A percentile compares a stretch with the other conserved stretches of the same genome.
Evolutionary conservation across 2,113 vertebrate species (phyloP).

Genomic region (Lagopus muta): DNA sequence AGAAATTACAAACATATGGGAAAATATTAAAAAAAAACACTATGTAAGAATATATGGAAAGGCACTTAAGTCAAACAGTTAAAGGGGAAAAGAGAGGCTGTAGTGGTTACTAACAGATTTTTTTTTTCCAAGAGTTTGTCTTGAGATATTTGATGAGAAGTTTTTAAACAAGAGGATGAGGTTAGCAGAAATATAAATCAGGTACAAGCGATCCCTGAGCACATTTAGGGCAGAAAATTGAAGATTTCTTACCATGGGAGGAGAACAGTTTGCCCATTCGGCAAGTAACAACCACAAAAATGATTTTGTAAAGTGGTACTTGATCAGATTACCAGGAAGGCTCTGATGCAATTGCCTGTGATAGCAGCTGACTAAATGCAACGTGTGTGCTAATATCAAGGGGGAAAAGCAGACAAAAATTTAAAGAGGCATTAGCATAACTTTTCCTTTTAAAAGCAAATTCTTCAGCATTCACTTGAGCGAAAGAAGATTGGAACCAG

Average conservation of each 20-base stretch:
- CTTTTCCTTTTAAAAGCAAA: background rate
- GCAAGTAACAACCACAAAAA: background rate
- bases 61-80: constrained; percentile 1
- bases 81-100: background rate
- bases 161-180: background rate
- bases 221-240: background rate
- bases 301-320: background rate
- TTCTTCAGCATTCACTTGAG: background rate
- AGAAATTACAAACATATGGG: constrained; percentile 30
- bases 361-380: background rate
- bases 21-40: background rate
- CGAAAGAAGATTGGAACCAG: background rate
- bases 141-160: background rate
- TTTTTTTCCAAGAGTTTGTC: background rate
- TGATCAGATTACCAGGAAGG: background rate
- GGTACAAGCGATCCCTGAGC: background rate
- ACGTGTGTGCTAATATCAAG: background rate
- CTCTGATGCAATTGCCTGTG: background rate
- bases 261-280: background rate
- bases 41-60: background rate
- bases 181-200: background rate
- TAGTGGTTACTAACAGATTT: background rate
- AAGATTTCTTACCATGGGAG: background rate
- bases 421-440: background rate
- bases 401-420: background rate